phyloP scores from a whole-genome alignment of 2,797 vertebrate genomes.

The Pangasius larnaudii region DNA sequence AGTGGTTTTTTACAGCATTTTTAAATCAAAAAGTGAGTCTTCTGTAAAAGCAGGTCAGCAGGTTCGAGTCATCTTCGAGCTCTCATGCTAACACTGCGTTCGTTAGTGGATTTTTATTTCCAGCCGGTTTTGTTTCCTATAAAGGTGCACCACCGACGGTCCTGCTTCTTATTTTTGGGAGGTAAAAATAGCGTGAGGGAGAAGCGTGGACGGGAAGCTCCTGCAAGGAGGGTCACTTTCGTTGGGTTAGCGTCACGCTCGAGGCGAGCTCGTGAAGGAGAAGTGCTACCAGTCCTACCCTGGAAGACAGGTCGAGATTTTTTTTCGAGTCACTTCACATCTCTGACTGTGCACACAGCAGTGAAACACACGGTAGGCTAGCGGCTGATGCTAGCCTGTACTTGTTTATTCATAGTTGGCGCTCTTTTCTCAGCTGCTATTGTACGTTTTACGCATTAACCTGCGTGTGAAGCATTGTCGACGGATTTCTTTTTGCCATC shows the following conservation, averaged over 20 bases:
- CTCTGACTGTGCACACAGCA: neutral
- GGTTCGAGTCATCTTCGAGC: neutral
- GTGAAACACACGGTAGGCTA: no score
- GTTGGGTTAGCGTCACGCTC: slow-evolving; percentile 42
- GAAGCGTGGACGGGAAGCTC: slow-evolving; percentile 61
- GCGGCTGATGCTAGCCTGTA: neutral
- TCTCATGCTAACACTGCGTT: neutral
- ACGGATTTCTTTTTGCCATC: neutral
- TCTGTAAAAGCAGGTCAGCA: neutral
- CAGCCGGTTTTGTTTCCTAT: slow-evolving; percentile 60
- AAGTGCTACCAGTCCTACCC: slow-evolving; percentile 56
- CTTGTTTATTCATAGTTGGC: no score
- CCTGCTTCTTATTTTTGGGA: slow-evolving; percentile 60
- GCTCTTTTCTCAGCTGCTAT: neutral
- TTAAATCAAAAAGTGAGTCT: neutral
- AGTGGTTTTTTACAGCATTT: neutral
- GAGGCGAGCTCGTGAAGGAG: slow-evolving; percentile 46
- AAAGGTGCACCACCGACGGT: slow-evolving; percentile 47
- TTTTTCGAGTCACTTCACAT: slow-evolving; percentile 20
- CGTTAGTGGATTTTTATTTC: slow-evolving; percentile 18
- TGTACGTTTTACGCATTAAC: neutral
- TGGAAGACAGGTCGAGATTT: neutral
- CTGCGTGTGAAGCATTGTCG: neutral
- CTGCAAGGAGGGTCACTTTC: slow-evolving; percentile 56
- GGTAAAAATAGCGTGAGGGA: slow-evolving; percentile 59